Evolutionary conservation across 1,140 invertebrate genomes (phyloP).

Genomic region (Phocides pigmalion): DNA sequence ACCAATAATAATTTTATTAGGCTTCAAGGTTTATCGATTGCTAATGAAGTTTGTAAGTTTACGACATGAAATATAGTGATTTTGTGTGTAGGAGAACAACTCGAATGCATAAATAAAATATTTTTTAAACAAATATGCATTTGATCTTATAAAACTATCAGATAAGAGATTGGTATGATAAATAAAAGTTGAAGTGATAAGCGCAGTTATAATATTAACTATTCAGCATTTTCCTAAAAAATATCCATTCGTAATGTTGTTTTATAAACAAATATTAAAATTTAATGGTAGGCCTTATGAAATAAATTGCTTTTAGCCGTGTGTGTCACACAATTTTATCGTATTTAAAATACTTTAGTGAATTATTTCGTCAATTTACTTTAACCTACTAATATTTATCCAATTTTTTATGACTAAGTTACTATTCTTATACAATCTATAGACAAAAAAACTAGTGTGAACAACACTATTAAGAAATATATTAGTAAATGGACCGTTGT

Average conservation of each 20-base stretch:
- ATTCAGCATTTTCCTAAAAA: not conserved
- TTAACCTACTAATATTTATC: not conserved
- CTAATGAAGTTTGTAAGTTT: not conserved
- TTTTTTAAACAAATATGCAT: not conserved
- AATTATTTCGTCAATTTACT: too few species aligned
- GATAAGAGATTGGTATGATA: not conserved
- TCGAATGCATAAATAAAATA: too few species aligned
- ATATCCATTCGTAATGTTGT: too few species aligned
- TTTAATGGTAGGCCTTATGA: not conserved
- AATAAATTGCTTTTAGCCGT: not conserved
- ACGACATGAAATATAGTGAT: not conserved
- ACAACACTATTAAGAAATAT: slow-evolving; percentile 2
- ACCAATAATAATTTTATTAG: slow-evolving; percentile 4
- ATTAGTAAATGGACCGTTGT: slow-evolving; percentile 64
- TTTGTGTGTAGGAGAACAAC: not conserved
- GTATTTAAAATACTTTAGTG: not conserved
- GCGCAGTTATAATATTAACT: not conserved
- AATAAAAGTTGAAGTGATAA: not conserved
- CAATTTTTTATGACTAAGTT: not conserved
- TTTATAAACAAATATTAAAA: not conserved
- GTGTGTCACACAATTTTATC: too few species aligned
- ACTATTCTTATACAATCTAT: not conserved
- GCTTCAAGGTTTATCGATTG: not conserved
- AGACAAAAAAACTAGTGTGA: slow-evolving; percentile 12
- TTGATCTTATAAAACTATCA: too few species aligned